These are phyloP conservation scores for Tinea semifulvella DNA, from an alignment of 2,888 invertebrate species.

Conservation along the genomic window DNA sequence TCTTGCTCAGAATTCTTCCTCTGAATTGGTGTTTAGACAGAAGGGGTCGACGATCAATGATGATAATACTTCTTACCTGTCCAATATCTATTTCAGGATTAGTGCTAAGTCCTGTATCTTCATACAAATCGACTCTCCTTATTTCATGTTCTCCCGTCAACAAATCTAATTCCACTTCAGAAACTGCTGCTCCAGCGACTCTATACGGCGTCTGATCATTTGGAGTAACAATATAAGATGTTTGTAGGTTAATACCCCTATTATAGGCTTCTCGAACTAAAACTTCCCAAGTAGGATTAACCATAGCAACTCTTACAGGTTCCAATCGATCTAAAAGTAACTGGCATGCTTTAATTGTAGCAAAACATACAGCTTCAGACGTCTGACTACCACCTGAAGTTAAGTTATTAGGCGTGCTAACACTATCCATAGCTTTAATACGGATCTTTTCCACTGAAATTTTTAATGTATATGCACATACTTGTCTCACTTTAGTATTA, in stretches of 20 bases:
- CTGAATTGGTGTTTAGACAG: no score
- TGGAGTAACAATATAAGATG: conserved; percentile 25
- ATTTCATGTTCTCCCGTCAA: conserved; percentile 69
- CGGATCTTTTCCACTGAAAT: conserved; percentile 71
- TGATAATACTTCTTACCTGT: conserved; percentile 33
- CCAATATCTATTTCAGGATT: conserved; percentile 68
- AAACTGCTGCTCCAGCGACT: conserved; percentile 59
- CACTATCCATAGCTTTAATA: conserved; percentile 70
- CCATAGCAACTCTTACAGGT: conserved; percentile 32
- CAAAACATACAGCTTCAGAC: conserved; percentile 33
- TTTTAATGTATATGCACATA: conserved; percentile 71
- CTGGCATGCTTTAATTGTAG: conserved; percentile 45
- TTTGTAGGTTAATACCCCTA: conserved; percentile 27
- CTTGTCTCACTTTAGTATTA: conserved; percentile 74
- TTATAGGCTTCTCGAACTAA: conserved; percentile 24
- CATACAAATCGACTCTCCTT: conserved; percentile 61
- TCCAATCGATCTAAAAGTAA: conserved; percentile 37
- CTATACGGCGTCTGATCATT: conserved; percentile 36
- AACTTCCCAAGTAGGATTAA: conserved; percentile 34
- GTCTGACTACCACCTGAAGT: conserved; percentile 72
- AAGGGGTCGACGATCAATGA: no score
- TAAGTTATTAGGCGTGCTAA: conserved; percentile 70
- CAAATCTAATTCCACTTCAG: conserved; percentile 71
- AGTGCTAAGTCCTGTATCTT: conserved; percentile 65
- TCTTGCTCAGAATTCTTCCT: no score